These are phyloP conservation scores for Napeogenes inachia DNA, from an alignment of 2,888 invertebrate species.

Conservation along the genomic window DNA sequence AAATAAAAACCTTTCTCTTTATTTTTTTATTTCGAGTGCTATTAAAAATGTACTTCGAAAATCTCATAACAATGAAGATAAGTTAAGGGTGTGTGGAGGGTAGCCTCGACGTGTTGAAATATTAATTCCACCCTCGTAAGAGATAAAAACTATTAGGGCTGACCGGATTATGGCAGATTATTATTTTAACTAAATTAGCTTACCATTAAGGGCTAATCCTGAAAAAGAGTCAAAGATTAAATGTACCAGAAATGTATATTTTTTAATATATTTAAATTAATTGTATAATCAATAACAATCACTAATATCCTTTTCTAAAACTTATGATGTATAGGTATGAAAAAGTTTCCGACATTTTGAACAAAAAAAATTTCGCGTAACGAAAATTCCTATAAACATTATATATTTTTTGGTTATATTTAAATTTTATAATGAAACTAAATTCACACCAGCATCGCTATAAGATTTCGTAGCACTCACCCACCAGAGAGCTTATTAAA, in stretches of 20 bases:
- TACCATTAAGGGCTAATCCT: conserved; percentile 58
- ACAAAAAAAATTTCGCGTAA: no score
- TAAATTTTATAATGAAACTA: conserved; percentile 2
- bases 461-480: conserved; percentile 60
- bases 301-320: no score
- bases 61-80: conserved; percentile 36
- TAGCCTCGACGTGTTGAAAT: conserved; percentile 54
- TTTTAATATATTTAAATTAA: no score
- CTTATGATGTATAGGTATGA: no score
- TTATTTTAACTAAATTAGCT: conserved; percentile 77
- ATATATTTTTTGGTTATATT: conserved; percentile 2
- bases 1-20: not conserved
- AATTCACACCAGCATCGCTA: conserved; percentile 37
- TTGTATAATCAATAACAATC: no score
- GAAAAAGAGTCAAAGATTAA: conserved; percentile 47
- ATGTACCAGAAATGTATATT: no score
- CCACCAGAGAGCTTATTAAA: conserved; percentile 69
- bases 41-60: conserved; percentile 13
- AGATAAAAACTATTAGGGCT: conserved; percentile 74
- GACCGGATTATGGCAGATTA: conserved; percentile 69
- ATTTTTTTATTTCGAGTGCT: conserved; percentile 1
- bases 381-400: no score
- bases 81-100: conserved; percentile 27
- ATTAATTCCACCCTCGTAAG: conserved; percentile 67
- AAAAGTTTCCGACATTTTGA: no score